Conservation (phyloP, 2,113 vertebrate genomes). For the Rhadina sibilatrix region DNA sequence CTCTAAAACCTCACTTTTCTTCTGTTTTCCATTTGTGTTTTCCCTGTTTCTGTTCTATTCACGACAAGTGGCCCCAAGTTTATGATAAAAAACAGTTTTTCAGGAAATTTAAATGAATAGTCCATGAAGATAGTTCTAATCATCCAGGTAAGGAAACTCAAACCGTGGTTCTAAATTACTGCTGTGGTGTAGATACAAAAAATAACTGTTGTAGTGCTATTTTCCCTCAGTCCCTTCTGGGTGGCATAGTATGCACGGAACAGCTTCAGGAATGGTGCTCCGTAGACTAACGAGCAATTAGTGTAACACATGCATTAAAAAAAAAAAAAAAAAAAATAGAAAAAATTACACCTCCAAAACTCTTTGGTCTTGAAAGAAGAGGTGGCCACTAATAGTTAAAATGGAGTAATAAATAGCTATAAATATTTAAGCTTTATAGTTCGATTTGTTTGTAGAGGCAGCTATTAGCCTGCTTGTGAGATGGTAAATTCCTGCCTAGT, state of each 20-base stretch:
- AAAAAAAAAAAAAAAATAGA: not conserved
- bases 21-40: not conserved
- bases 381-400: constrained; percentile 52
- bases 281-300: constrained; percentile 9
- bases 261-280: not conserved
- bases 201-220: not conserved
- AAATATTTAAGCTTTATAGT: constrained; percentile 72
- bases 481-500: constrained; percentile 58
- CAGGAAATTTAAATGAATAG: not conserved
- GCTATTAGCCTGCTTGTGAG: constrained; percentile 61
- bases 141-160: not conserved
- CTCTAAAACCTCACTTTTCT: not conserved
- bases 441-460: constrained; percentile 51
- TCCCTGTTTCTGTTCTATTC: not conserved
- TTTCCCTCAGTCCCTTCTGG: constrained; percentile 33
- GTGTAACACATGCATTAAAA: not conserved
- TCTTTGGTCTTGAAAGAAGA: not conserved
- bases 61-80: not conserved
- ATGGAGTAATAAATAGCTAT: constrained; percentile 50
- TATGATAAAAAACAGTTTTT: not conserved
- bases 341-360: too few species aligned
- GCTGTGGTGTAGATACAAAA: not conserved
- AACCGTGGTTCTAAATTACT: not conserved
- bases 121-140: fast-evolving
- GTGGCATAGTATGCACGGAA: not conserved